A percentile compares a stretch with the other conserved stretches of the same genome.
These are phyloP conservation scores for Sympetrum striolatum DNA, from an alignment of 2,888 invertebrate species.

Conservation along the genomic window DNA sequence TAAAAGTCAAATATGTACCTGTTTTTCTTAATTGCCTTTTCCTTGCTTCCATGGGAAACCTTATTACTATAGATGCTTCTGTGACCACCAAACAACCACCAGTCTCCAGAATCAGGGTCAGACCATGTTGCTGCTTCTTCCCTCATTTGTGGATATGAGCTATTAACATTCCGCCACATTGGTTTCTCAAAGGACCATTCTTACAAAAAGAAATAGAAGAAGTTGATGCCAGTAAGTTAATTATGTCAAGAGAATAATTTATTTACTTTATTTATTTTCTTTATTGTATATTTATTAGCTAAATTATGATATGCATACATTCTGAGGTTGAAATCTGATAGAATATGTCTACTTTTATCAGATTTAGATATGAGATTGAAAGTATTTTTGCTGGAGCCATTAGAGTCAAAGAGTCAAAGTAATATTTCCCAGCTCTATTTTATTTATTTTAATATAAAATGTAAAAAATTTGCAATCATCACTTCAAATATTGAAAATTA, in stretches of 20 bases:
- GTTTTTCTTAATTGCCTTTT: constrained; percentile 4
- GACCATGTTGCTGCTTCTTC: constrained; percentile 27
- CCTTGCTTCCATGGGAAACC: not conserved
- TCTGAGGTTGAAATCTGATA: no score
- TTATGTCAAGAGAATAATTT: not conserved
- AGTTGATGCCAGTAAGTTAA: not conserved
- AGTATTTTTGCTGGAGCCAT: no score
- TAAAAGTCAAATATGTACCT: not conserved
- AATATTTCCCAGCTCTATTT: no score
- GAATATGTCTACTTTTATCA: no score
- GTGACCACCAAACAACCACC: constrained; percentile 31
- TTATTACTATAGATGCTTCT: not conserved
- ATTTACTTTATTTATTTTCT: not conserved
- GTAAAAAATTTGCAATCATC: no score
- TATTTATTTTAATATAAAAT: no score
- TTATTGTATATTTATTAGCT: no score
- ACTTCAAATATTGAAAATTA: no score
- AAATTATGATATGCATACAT: no score
- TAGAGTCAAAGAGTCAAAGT: no score
- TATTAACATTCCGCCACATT: constrained; percentile 12
- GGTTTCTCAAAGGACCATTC: constrained; percentile 24
- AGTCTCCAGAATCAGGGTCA: constrained; percentile 16
- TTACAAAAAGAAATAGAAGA: not conserved
- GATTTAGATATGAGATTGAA: no score
- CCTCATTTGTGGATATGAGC: constrained; percentile 20